Evolutionary conservation across 1,140 invertebrate species (phyloP).

Genomic region (Hydropsyche tenuis): DNA sequence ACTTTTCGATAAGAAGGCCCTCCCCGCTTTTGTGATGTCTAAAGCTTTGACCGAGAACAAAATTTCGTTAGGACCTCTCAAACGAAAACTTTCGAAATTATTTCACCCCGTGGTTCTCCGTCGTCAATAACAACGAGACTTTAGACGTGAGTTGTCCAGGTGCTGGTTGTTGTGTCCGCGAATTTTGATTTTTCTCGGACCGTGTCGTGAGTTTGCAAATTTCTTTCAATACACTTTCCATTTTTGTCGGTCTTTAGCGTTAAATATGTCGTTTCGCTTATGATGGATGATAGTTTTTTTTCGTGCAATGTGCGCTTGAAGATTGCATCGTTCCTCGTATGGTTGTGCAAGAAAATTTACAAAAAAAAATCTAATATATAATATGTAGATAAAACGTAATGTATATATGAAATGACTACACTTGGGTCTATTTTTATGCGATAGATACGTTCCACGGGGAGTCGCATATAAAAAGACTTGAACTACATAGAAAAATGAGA

Average conservation of each 20-base stretch:
- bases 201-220: slow-evolving; percentile 44
- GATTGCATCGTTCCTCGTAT: not conserved
- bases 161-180: slow-evolving; percentile 24
- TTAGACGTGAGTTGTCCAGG: slow-evolving; percentile 36
- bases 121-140: no score
- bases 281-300: slow-evolving; percentile 41
- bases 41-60: slow-evolving; percentile 36
- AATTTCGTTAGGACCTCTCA: slow-evolving; percentile 6
- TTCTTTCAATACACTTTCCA: slow-evolving; percentile 36
- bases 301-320: not conserved
- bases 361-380: no score
- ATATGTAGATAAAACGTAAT: no score
- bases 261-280: slow-evolving; percentile 43
- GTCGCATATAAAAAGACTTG: no score
- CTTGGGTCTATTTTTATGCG: no score
- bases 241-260: slow-evolving; percentile 43
- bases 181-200: slow-evolving; percentile 27
- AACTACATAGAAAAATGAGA: no score
- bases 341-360: no score
- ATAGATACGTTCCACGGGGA: no score
- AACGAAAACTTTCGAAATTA: not conserved
- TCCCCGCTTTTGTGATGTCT: not conserved
- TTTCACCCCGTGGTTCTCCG: not conserved
- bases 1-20: slow-evolving; percentile 34
- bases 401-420: no score